Conservation (phyloP, 2,888 invertebrate genomes). For the Lithophane semibrunnea region DNA sequence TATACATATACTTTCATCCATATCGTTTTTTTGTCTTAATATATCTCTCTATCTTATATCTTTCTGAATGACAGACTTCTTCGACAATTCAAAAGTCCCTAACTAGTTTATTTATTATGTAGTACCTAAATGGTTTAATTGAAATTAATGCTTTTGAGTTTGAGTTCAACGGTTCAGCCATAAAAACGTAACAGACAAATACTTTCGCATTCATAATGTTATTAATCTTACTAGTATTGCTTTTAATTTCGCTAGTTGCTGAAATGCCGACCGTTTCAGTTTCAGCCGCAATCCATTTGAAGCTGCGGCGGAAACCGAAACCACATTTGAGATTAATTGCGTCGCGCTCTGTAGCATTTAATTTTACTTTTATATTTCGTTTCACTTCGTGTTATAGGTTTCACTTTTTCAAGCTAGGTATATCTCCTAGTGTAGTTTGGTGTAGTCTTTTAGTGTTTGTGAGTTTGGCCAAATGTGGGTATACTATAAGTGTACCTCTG, state of each 20-base stretch:
- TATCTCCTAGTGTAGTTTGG: not conserved
- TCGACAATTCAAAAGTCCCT: no score
- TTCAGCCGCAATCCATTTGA: conserved; percentile 14
- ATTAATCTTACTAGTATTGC: conserved; percentile 4
- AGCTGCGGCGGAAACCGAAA: conserved; percentile 2
- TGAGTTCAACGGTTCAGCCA: not conserved
- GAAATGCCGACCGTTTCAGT: conserved; percentile 15
- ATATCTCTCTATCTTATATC: no score
- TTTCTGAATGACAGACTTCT: no score
- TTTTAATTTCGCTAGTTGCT: conserved; percentile 17
- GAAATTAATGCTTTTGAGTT: no score
- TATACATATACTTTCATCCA: not conserved
- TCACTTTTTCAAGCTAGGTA: not conserved
- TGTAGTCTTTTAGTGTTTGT: not conserved
- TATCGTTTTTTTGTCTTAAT: not conserved
- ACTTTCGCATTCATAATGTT: not conserved
- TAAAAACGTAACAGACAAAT: not conserved
- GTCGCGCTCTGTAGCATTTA: conserved; percentile 14
- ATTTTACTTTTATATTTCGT: conserved; percentile 24
- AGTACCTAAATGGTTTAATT: no score
- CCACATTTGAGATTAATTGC: conserved; percentile 24
- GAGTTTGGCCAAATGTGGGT: not conserved
- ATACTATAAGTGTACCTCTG: not conserved
- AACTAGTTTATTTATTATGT: no score
- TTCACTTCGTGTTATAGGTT: not conserved